Evolutionary conservation across 2,888 invertebrate species (phyloP).

Genomic region (Xylota segnis): DNA sequence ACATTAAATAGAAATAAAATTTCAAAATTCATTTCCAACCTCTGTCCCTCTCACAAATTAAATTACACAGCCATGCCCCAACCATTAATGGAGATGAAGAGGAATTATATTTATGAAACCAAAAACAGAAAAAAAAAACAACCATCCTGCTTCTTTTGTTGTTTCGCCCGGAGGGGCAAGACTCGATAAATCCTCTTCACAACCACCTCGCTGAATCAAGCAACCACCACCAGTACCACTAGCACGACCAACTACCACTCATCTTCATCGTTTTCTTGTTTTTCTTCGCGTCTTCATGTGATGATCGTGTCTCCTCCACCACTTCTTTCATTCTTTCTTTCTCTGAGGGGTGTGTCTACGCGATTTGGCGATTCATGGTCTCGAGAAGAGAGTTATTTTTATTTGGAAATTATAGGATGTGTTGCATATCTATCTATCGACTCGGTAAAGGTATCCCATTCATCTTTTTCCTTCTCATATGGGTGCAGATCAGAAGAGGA

Average conservation of each 20-base stretch:
- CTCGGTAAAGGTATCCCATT: constrained; percentile 56
- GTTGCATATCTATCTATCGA: constrained; percentile 36
- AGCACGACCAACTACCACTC: constrained; percentile 34
- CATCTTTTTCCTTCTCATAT: constrained; percentile 54
- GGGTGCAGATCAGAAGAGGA: constrained; percentile 24
- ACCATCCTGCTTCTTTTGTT: constrained; percentile 60
- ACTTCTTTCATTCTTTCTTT: no score
- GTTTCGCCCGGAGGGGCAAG: constrained; percentile 49
- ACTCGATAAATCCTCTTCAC: constrained; percentile 60
- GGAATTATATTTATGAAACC: no score
- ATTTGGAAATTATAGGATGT: constrained; percentile 60
- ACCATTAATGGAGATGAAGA: constrained; percentile 6
- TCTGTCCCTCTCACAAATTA: constrained; percentile 54
- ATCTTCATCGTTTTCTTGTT: background rate
- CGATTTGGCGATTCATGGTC: constrained; percentile 56
- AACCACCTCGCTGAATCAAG: constrained; percentile 32
- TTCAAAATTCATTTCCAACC: constrained; percentile 44
- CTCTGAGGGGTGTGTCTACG: constrained; percentile 62
- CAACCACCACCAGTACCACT: background rate
- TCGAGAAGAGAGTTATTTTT: constrained; percentile 39
- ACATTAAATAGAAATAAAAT: constrained; percentile 72
- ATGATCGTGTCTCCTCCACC: constrained; percentile 14
- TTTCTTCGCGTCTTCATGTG: background rate
- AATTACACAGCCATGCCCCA: constrained; percentile 53
- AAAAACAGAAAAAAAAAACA: constrained; percentile 16